Evolutionary conservation across 2,113 vertebrate genomes (phyloP).

Genomic region (Tetrax tetrax): DNA sequence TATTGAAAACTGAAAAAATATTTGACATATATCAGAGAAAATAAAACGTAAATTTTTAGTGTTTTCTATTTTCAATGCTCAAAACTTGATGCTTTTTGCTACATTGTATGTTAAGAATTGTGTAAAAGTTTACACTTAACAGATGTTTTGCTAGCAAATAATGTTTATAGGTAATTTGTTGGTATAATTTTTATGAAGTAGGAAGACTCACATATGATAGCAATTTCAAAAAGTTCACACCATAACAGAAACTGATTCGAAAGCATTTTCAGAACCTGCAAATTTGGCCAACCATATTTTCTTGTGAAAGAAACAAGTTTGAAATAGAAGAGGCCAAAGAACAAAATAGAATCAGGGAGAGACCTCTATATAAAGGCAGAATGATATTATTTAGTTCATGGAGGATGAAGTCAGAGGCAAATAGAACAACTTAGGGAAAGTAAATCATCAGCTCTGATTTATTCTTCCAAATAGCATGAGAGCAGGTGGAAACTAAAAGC

Average conservation of each 20-base stretch:
- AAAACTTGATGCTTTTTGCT: neutral
- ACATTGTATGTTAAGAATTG: neutral
- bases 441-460: neutral
- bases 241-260: neutral
- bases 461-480: neutral
- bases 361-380: neutral
- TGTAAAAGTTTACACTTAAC: neutral
- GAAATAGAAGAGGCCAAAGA: neutral
- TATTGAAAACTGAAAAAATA: neutral
- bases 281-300: neutral
- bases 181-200: neutral
- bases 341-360: neutral
- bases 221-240: neutral
- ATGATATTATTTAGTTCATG: neutral
- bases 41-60: neutral
- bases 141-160: neutral
- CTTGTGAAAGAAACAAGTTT: neutral
- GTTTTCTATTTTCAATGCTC: neutral
- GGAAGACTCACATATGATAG: neutral
- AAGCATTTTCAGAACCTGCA: neutral
- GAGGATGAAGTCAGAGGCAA: neutral
- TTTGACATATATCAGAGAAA: neutral
- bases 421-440: neutral
- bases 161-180: neutral
- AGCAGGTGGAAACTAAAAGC: neutral